Evolutionary conservation across 2,113 vertebrate species (phyloP).

Genomic region (Oreochromis spilurus): DNA sequence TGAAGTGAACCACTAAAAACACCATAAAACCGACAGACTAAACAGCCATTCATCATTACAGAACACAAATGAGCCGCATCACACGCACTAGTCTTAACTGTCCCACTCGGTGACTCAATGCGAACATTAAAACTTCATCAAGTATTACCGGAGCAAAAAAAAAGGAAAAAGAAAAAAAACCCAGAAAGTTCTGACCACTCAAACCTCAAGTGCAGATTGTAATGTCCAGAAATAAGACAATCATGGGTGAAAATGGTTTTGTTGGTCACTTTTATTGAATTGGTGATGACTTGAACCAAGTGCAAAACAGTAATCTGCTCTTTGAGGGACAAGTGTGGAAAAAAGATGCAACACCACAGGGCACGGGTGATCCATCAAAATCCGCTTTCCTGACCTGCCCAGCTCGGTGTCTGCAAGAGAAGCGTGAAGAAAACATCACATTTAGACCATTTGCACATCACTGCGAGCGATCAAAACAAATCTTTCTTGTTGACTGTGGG

Average conservation of each 20-base stretch:
- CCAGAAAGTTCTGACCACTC: slow-evolving; percentile 40
- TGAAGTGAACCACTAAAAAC: slow-evolving; percentile 61
- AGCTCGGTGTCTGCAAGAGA: slow-evolving; percentile 60
- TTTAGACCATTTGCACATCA: slow-evolving; percentile 9
- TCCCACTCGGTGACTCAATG: slow-evolving; percentile 69
- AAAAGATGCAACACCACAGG: slow-evolving; percentile 18
- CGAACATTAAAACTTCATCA: slow-evolving; percentile 73
- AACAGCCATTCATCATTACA: slow-evolving; percentile 73
- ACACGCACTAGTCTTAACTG: slow-evolving; percentile 46
- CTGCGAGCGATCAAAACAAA: neutral
- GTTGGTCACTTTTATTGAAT: slow-evolving; percentile 71
- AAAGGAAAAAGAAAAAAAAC: neutral
- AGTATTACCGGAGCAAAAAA: slow-evolving; percentile 63
- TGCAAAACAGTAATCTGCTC: slow-evolving; percentile 49
- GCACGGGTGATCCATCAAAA: slow-evolving; percentile 45
- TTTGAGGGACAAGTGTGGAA: slow-evolving; percentile 44
- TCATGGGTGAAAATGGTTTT: slow-evolving; percentile 60
- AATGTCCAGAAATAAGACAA: slow-evolving; percentile 71
- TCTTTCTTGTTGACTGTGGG: slow-evolving; percentile 31
- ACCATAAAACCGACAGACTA: slow-evolving; percentile 74
- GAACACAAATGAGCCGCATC: slow-evolving; percentile 52
- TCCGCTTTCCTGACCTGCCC: slow-evolving; percentile 62
- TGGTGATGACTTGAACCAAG: slow-evolving; percentile 60
- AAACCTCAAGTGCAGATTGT: slow-evolving; percentile 57
- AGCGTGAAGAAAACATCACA: neutral